Base-by-base conservation (phyloP, 2,888 invertebrate species). In the Odontothrips loti region DNA sequence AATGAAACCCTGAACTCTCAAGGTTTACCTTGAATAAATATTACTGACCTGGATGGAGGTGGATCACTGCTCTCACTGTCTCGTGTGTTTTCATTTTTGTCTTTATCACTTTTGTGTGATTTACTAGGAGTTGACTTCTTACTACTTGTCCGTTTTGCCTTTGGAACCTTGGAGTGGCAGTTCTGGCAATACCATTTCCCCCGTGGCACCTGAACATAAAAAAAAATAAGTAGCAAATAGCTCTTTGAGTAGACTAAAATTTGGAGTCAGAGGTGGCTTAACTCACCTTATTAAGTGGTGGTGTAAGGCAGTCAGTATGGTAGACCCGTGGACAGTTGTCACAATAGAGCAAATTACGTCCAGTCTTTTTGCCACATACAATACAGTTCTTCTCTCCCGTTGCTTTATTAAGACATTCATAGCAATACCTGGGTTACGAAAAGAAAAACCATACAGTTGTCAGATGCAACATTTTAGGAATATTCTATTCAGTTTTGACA, bases 341-440 rank as follows among this genome's bases (percentile, higher is more conserved):
- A 87, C 98, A 98, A 80, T 94, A 91, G 79, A 97, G 92, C 87
- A 97, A 91, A 85, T 91, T 92, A 85, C 91, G 91, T 84, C 91
- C 91, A 47, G 89, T 89, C 83, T 91, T 90, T 85, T 92, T 92
- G 63, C 98, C 97, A 87, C 98, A 99, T 82, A 98, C 96, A 84
- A 98, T 94, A 89, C 98, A 98, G 86, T 96, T 96, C 82, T 96
- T 91, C 86, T 96, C 95, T 48, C 96, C 96, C 43, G 96, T 95
- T 9, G 96, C 96, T 88, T 96, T 96, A 88, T 96, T 95, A 88
- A 95, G 93, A 88, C 98, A 98, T 86, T 96, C 96, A 90, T 94
- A 96, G 88, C 98, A 98, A 88, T 96, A 98, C 95, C 95, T 95
- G 84, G 1, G 85, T 85, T 81, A 81, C 80, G 23, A 82, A 2